Percentiles rank a stretch among this genome's conserved stretches.
Conservation (phyloP, 2,797 vertebrate genomes). For the Mastacembelus armatus region DNA sequence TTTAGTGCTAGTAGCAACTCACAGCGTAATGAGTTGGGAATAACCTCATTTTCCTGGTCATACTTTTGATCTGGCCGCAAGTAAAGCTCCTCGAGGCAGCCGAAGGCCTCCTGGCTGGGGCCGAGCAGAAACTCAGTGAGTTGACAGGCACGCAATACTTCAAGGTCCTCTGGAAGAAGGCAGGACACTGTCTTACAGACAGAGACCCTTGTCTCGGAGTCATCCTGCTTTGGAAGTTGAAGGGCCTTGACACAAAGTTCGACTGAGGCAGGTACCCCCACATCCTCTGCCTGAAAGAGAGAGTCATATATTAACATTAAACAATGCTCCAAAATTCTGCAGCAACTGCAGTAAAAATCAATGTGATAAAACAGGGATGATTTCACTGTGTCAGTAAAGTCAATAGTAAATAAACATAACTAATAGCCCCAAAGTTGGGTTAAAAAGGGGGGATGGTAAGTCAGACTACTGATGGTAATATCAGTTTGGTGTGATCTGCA, state of each 20-base stretch:
- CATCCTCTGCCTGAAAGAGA: constrained; percentile 86
- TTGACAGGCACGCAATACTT: constrained; percentile 94
- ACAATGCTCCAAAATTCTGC: too few relatives aligned
- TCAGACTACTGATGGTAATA: too few relatives aligned
- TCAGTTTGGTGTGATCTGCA: background rate
- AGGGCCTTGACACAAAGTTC: constrained; percentile 96
- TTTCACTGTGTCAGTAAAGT: too few relatives aligned
- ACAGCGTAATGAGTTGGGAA: constrained; percentile 97
- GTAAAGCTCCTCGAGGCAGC: constrained; percentile 91
- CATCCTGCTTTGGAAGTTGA: constrained; percentile 92
- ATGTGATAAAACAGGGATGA: too few relatives aligned
- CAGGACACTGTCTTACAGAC: constrained; percentile 95
- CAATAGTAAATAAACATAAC: too few relatives aligned
- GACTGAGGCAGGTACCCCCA: constrained; percentile 91
- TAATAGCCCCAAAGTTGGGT: too few relatives aligned
- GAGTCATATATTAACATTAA: constrained; percentile 18
- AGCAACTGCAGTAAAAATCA: too few relatives aligned
- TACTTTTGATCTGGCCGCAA: constrained; percentile 95
- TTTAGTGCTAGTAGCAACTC: constrained; percentile 95
- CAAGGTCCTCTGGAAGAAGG: constrained; percentile 94
- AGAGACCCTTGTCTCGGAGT: constrained; percentile 90
- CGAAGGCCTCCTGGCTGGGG: constrained; percentile 88
- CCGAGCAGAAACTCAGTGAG: constrained; percentile 96
- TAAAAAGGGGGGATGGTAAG: too few relatives aligned
- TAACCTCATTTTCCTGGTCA: constrained; percentile 91